Evolutionary conservation across 1,140 invertebrate species (phyloP).

Genomic region (Pseudomyrmex cubaensis): DNA sequence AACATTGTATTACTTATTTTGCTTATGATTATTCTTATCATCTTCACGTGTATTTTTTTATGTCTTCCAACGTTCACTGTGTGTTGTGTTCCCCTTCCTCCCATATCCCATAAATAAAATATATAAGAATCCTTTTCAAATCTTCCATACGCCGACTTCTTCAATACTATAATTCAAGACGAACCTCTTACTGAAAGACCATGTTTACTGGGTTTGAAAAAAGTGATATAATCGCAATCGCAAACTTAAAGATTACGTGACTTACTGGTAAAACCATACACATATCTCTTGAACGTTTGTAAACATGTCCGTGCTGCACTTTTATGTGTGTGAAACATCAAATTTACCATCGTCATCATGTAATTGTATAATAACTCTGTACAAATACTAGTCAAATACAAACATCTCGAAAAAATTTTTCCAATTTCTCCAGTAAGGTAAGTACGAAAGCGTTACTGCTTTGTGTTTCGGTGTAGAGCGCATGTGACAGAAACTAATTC

Average conservation of each 20-base stretch:
- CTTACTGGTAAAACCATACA: slow-evolving; percentile 25
- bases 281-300: slow-evolving; percentile 20
- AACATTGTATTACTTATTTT: slow-evolving; percentile 80
- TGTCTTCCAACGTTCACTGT: slow-evolving; percentile 71
- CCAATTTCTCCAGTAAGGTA: slow-evolving; percentile 33
- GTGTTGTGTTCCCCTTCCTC: slow-evolving; percentile 7
- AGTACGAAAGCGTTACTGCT: slow-evolving; percentile 45
- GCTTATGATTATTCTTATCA: slow-evolving; percentile 75
- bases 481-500: slow-evolving; percentile 45
- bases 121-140: slow-evolving; percentile 76
- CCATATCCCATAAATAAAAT: slow-evolving; percentile 81
- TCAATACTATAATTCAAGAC: slow-evolving; percentile 70
- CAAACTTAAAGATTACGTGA: slow-evolving; percentile 33
- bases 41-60: slow-evolving; percentile 75
- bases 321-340: slow-evolving; percentile 15
- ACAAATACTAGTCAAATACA: not conserved
- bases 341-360: not conserved
- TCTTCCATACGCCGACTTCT: slow-evolving; percentile 70
- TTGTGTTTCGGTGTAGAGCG: slow-evolving; percentile 20
- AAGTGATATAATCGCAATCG: slow-evolving; percentile 19
- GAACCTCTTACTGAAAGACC: slow-evolving; percentile 75
- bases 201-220: slow-evolving; percentile 64
- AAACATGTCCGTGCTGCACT: not conserved
- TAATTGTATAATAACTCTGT: slow-evolving; percentile 12
- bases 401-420: slow-evolving; percentile 19